Evolutionary conservation across 2,888 invertebrate genomes (phyloP), one percentile per base, ranked within the genome.

Genomic region (Dryobota labecula): DNA sequence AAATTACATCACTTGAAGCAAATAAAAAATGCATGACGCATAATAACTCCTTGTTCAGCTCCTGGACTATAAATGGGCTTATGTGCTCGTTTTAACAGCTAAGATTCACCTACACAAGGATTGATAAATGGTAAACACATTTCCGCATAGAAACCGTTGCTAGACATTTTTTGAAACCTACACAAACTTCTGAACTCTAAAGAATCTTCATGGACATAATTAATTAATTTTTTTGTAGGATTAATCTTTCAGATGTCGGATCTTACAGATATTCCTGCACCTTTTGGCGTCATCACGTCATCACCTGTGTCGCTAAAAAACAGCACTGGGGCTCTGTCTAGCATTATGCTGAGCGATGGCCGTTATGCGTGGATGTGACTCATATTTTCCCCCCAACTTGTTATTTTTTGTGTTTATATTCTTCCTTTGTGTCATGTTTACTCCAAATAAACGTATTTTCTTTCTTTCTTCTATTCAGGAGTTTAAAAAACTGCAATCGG

Each of bases 51-150:
- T 68, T 78, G 15, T 70, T 33, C 33, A 61, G 33, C 41, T 71
- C 57, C 71, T 73, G 67, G 36, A 56, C 78, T 71, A 61, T 72
- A 70, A 49, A 67, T 71, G 80, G 80, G 38, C 9, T 66, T 70
- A 66, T 68, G 53, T 33, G 57, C 47, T 80, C 61, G 45, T 64
- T 56, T 68, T 61, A 70, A 58, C 64, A 75, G 43, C 53, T 54
- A 30, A n/a, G 43, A 61, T 65, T 51, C 82, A 84, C 84, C 84
- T 84, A 83, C 84, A 68, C 70, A 11, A 20, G 5, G 1, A 33
- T 43, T 65, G 11, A 68, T 61, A 56, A 64, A 80, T 80, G 51
- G 20, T 49, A 53, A 45, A 54, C 7, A 63, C 36, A 38, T 61
- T 81, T 79, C 79, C 79, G 82, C 56, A 5, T 81, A 43, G 45